Conservation (phyloP, 2,797 vertebrate genomes). For the Yasuhikotakia modesta region DNA sequence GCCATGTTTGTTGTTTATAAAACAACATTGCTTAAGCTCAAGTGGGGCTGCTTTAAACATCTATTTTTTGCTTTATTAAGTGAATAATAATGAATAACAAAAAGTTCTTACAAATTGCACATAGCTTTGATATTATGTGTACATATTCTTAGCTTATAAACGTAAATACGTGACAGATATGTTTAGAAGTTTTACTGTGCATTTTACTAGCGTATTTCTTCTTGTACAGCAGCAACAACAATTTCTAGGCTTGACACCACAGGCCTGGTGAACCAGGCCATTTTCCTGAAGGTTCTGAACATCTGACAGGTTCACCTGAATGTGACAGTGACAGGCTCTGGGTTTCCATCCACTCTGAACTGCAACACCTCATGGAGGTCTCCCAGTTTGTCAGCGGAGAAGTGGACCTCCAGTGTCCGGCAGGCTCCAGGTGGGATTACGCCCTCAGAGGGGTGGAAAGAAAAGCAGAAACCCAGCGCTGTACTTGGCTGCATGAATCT, state of each 20-base stretch:
- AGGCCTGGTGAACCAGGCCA: neutral
- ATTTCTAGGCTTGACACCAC: neutral
- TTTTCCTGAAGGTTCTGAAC: slow-evolving; percentile 19
- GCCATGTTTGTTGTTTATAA: neutral
- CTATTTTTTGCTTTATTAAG: neutral
- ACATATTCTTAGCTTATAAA: too few species aligned
- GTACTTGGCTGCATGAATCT: slow-evolving; percentile 67
- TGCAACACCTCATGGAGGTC: slow-evolving; percentile 79
- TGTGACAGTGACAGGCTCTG: slow-evolving; percentile 70
- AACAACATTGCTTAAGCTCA: neutral
- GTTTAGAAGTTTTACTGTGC: too few species aligned
- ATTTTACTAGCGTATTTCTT: too few species aligned
- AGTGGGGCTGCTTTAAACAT: too few species aligned
- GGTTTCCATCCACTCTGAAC: slow-evolving; percentile 75
- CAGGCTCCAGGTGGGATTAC: slow-evolving; percentile 68
- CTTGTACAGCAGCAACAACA: neutral
- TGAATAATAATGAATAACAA: neutral
- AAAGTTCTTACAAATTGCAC: too few species aligned
- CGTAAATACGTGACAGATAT: too few species aligned
- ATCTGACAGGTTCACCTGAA: slow-evolving; percentile 67
- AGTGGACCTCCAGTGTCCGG: slow-evolving; percentile 78
- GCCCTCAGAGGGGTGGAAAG: slow-evolving; percentile 79
- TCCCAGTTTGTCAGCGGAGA: slow-evolving; percentile 77
- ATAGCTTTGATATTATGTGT: too few species aligned
- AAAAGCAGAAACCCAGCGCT: slow-evolving; percentile 77